Conservation (phyloP, 2,113 vertebrate species). For the human region DNA sequence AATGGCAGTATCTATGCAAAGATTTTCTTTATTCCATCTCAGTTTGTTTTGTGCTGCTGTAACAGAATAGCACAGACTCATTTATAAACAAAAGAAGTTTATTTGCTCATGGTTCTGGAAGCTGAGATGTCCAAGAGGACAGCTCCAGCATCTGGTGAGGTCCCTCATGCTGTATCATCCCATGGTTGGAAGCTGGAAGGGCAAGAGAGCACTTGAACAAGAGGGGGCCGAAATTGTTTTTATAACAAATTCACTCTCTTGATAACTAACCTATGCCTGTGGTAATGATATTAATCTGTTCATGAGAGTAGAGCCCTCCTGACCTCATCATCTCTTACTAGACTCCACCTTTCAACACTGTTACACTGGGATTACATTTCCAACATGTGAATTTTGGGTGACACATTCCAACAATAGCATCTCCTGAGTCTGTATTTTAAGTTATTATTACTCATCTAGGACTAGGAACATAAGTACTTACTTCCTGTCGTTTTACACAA, state of each 20-base stretch:
- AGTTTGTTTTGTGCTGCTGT: not conserved
- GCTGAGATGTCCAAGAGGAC: not conserved
- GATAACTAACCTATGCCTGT: not conserved
- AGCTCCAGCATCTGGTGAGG: not conserved
- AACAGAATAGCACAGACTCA: not conserved
- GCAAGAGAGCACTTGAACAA: not conserved
- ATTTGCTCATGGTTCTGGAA: not conserved
- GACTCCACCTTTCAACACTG: not conserved
- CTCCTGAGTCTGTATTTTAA: not conserved
- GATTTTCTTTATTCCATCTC: not conserved
- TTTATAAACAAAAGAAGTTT: not conserved
- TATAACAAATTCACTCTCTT: not conserved
- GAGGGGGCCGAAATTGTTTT: not conserved
- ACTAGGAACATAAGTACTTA: not conserved
- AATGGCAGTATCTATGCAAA: not conserved
- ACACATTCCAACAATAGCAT: not conserved
- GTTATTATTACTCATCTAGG: not conserved
- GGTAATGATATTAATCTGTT: not conserved
- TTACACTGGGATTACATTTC: not conserved
- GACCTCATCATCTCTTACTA: not conserved
- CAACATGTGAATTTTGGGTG: not conserved
- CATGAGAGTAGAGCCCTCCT: not conserved
- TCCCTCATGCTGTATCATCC: not conserved
- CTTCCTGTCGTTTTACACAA: not conserved
- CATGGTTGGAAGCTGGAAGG: not conserved